These are phyloP conservation scores for Dolomedes plantarius DNA, from an alignment of 2,888 invertebrate genomes.

Conservation along the genomic window DNA sequence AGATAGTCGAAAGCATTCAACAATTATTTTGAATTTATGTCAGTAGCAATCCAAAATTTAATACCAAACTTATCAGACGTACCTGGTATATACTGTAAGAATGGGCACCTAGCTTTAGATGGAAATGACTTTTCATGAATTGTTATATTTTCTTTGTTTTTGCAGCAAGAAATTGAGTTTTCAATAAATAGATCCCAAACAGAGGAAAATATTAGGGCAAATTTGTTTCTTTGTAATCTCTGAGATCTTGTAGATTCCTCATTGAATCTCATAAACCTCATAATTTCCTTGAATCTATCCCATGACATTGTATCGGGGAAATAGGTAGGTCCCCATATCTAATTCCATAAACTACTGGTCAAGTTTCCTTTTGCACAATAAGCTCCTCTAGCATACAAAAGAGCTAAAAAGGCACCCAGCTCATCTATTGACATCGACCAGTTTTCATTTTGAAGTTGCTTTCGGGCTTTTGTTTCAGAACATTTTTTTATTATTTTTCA, in stretches of 20 bases:
- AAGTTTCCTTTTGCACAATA: neutral
- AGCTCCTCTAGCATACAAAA: neutral
- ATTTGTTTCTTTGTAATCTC: neutral
- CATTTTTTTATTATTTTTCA: neutral
- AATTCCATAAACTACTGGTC: neutral
- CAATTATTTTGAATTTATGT: neutral
- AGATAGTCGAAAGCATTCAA: neutral
- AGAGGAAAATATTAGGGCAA: neutral
- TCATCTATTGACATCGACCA: neutral
- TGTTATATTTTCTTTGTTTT: neutral
- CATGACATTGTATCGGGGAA: neutral
- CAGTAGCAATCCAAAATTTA: neutral
- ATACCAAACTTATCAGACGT: slow-evolving; percentile 1
- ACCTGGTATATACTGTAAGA: neutral
- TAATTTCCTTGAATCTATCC: neutral
- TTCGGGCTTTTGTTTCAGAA: neutral
- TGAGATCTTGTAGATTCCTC: neutral
- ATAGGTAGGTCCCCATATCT: neutral
- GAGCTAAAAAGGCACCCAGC: neutral
- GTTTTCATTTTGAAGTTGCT: neutral
- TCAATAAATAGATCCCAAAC: neutral
- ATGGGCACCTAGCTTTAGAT: neutral
- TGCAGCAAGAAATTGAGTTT: neutral
- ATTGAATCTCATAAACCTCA: neutral
- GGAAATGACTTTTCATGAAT: neutral